These are phyloP conservation scores for Delphinapterus leucas DNA, from an alignment of 2,113 vertebrate genomes.

Conservation along the genomic window DNA sequence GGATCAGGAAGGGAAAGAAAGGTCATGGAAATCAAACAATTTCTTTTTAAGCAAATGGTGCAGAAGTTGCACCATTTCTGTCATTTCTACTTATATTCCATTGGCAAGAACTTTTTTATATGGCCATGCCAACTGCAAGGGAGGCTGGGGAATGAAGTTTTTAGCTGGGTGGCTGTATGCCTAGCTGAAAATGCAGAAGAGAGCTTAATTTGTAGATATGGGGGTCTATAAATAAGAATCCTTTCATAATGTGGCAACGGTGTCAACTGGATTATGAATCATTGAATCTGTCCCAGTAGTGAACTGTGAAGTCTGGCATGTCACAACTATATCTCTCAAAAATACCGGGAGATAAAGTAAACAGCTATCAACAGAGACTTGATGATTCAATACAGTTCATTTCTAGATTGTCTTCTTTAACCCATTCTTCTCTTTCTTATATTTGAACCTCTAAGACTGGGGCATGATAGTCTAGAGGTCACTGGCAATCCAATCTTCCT, in stretches of 20 bases:
- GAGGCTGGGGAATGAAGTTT: background rate
- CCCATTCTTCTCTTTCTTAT: background rate
- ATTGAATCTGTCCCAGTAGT: background rate
- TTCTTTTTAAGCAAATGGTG: background rate
- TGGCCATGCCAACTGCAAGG: background rate
- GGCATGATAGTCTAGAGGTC: background rate
- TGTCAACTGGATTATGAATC: background rate
- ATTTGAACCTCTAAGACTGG: background rate
- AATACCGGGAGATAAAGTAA: background rate
- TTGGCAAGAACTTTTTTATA: constrained; percentile 2
- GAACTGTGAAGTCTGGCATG: background rate
- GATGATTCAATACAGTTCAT: background rate
- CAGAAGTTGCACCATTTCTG: background rate
- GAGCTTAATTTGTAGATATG: background rate
- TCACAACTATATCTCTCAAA: background rate
- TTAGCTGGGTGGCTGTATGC: background rate
- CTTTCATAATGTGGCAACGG: background rate
- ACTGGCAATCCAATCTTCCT: background rate
- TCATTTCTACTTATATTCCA: background rate
- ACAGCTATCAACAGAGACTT: background rate
- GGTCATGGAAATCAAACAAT: background rate
- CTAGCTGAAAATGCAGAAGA: background rate
- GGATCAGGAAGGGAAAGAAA: background rate
- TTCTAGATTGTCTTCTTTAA: constrained; percentile 42
- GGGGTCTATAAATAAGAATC: background rate